These are phyloP conservation scores for Mermis nigrescens DNA, from an alignment of 2,888 invertebrate species.

Conservation along the genomic window DNA sequence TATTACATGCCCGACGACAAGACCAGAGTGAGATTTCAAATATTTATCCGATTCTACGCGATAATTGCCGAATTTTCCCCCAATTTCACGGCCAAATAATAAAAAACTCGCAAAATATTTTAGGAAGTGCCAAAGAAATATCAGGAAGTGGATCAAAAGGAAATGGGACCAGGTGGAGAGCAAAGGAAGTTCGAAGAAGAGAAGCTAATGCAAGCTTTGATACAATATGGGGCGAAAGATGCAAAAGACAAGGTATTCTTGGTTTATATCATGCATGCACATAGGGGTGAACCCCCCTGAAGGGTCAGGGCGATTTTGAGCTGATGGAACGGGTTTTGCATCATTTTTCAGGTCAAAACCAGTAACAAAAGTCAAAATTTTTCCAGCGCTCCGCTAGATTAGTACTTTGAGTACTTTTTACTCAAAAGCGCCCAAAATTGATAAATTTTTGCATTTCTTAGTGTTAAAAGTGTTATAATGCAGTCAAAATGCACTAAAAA, in stretches of 20 bases:
- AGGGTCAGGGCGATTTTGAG: too few relatives aligned
- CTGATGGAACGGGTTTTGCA: too few relatives aligned
- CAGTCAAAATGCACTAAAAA: too few relatives aligned
- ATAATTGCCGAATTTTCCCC: neutral
- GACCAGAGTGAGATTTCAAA: slow-evolving; percentile 19
- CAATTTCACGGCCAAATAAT: too few relatives aligned
- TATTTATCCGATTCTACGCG: neutral
- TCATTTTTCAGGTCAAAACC: slow-evolving; percentile 6
- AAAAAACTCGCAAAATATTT: too few relatives aligned
- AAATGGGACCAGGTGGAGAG: slow-evolving; percentile 44
- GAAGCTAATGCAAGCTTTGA: slow-evolving; percentile 73
- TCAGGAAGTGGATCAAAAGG: slow-evolving; percentile 62
- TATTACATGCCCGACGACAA: slow-evolving; percentile 73
- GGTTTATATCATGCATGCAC: slow-evolving; percentile 13
- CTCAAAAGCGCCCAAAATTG: too few relatives aligned
- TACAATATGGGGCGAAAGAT: slow-evolving; percentile 80
- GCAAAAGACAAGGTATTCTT: slow-evolving; percentile 35
- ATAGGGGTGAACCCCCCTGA: slow-evolving; percentile 4
- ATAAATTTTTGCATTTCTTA: too few relatives aligned
- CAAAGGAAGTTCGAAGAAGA: slow-evolving; percentile 88
- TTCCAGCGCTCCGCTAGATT: too few relatives aligned
- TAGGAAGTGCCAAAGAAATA: slow-evolving; percentile 1
- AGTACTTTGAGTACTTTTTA: too few relatives aligned
- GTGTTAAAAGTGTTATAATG: too few relatives aligned
- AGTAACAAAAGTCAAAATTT: neutral